Evolutionary conservation across 2,888 invertebrate genomes (phyloP), one percentile per base, ranked within the genome.

Genomic region (Rhagium mordax): DNA sequence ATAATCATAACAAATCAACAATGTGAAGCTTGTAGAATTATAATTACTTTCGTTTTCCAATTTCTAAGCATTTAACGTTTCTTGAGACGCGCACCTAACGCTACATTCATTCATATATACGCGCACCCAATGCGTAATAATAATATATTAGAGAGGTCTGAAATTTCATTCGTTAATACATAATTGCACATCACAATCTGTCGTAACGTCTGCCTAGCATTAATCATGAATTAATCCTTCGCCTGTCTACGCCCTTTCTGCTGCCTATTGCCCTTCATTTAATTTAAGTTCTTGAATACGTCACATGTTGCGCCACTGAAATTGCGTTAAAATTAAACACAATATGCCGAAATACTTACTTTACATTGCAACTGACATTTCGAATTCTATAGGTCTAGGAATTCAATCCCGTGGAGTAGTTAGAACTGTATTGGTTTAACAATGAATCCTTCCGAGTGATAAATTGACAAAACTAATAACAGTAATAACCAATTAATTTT

Each of bases 311-410:
- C 18, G 20, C 51, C 8, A 51, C 51, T 18, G 20, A 7, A 51
- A 7, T 20, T 13, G 20, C 13, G 18, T 51, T 8, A 41, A 51
- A 51, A 18, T 51, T 51, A 51, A 51, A 51, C 51, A 20, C 18
- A 18, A 51, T 51, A 51, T 20, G 18, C 18, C 8, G 20, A 13
- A 20, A 20, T 51, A 10, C 20, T 51, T 20, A 51, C 51, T 51
- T 51, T 51, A 51, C 8, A 51, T 51, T 51, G 51, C 51, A 41
- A 41, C n/a, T 41, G 41, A 41, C 41, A 41, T 41, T 41, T n/a
- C 41, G 41, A n/a, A 41, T 41, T 41, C 41, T 41, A 41, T 41
- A n/a, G 41, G 41, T 41, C 41, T 41, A 41, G 41, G 41, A n/a
- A 41, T 41, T 41, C 41, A 41, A 41, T 41, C 41, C n/a, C n/a